A percentile compares a stretch with the other conserved stretches of the same genome.
Conservation (phyloP, 2,888 invertebrate genomes). For the Octodonta nipae region DNA sequence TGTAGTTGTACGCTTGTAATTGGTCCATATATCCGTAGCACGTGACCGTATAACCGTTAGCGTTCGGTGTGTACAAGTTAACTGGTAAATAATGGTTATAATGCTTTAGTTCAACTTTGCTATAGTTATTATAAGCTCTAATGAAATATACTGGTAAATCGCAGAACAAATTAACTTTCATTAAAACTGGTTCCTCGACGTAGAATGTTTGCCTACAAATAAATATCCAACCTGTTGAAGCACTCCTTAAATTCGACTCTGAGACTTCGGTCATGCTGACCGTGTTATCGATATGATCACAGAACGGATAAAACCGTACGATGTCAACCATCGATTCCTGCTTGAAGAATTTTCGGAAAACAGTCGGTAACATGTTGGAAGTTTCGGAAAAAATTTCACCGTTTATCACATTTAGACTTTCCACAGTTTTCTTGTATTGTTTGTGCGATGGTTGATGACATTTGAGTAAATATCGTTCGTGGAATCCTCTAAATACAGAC, state of each 20-base stretch:
- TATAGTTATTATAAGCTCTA: conserved; percentile 29
- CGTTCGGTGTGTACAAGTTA: conserved; percentile 20
- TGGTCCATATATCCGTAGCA: conserved; percentile 26
- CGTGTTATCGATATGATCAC: conserved; percentile 19
- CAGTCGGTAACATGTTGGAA: conserved; percentile 5
- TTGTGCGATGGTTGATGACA: conserved; percentile 18
- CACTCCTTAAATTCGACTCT: too few relatives aligned
- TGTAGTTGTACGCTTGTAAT: conserved; percentile 18
- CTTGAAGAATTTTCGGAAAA: conserved; percentile 18
- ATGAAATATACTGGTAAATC: conserved; percentile 20
- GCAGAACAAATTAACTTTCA: conserved; percentile 24
- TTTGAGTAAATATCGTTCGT: conserved; percentile 18
- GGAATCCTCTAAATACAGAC: conserved; percentile 23
- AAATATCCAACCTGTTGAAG: conserved; percentile 21
- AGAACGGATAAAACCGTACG: conserved; percentile 16
- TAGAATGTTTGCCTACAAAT: conserved; percentile 24
- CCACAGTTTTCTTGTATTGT: conserved; percentile 18
- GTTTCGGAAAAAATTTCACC: conserved; percentile 18
- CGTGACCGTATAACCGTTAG: conserved; percentile 27
- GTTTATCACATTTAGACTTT: conserved; percentile 21
- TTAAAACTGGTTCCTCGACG: conserved; percentile 13
- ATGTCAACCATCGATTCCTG: conserved; percentile 11
- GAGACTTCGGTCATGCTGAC: conserved; percentile 16
- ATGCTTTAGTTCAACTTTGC: conserved; percentile 20
- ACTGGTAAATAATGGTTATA: conserved; percentile 20